Base-by-base conservation (phyloP, 2,888 invertebrate genomes). In the Antitype chi region DNA sequence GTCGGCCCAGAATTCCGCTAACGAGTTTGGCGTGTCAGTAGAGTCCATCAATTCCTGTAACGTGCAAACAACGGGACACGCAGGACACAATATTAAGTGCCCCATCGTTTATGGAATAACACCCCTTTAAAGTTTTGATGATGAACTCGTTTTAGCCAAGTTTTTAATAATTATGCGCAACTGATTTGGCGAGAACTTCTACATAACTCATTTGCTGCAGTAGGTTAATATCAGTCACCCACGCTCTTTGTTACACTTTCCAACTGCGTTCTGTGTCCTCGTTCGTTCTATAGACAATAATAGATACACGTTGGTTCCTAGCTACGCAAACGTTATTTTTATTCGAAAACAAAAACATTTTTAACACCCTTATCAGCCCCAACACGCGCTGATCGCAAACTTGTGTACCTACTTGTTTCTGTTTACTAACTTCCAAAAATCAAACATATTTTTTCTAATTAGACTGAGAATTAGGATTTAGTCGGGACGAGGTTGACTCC, bases 211-310 rank as follows among this genome's bases (percentile, higher is more conserved):
- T 57, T 57, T 47, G 49, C 55, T 69, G 66, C 82, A 62, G 60
- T 74, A 70, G 64, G 86, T 85, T 70, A 75, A 76, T 86, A 20
- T 52, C 62, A 76, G 53, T 68, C 84, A 66, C 74, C 84, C 84
- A 86, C 84, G 84, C 84, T 70, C 38, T 53, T 66, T 71, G 78
- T 60, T 76, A 55, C 63, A 84, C 74, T 80, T 69, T 84, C 71
- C 53, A 82, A 78, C 63, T 64, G 78, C 79, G 64, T 55, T 84
- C 32, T 77, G 15, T 79, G 66, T 85, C 72, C 80, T 85, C 43
- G 66, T 57, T 80, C 23, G 55, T 80, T 80, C 72, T 23, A 43
- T 72, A 52, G 52, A 43, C 60, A 52, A 52, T 59, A 53, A 23
- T 69, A 79, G 28, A 47, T 15, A 23, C 13, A 15, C 15, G 9